phyloP scores from a whole-genome alignment of 1,140 invertebrate species.

The Neelides sp. region DNA sequence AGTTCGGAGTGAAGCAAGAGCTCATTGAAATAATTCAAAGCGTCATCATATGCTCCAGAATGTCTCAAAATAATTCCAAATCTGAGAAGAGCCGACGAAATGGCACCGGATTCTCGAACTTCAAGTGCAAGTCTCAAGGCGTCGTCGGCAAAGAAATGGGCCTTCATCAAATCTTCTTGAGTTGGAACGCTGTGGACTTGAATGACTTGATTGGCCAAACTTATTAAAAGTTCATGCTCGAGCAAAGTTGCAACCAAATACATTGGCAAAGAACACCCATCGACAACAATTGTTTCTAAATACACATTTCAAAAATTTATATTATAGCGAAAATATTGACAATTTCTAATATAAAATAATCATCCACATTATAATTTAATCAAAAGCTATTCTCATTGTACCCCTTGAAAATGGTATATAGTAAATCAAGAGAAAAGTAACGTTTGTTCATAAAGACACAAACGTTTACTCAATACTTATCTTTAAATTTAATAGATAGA shows the following conservation, averaged over 20 bases:
- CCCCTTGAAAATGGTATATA: no score
- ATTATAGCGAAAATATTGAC: no score
- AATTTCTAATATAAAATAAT: no score
- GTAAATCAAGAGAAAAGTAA: no score
- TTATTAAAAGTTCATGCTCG: conserved; percentile 21
- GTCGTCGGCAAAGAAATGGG: conserved; percentile 16
- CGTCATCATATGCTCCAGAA: conserved; percentile 16
- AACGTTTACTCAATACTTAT: no score
- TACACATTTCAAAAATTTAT: neutral
- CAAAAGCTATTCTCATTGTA: no score
- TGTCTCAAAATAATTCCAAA: conserved; percentile 16
- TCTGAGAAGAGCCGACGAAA: conserved; percentile 9
- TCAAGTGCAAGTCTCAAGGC: conserved; percentile 19
- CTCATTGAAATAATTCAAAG: conserved; percentile 13
- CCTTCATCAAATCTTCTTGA: conserved; percentile 10
- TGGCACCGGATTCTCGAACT: conserved; percentile 17
- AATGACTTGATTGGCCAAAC: conserved; percentile 21
- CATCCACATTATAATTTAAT: no score
- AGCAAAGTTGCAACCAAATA: conserved; percentile 20
- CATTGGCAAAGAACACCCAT: conserved; percentile 16
- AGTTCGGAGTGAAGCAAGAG: conserved; percentile 12
- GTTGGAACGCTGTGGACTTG: conserved; percentile 11
- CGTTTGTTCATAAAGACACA: no score
- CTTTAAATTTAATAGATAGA: conserved; percentile 3
- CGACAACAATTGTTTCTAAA: conserved; percentile 7